These are phyloP conservation scores for Drosophila ercepeae DNA, from an alignment of 1,140 invertebrate species.

Conservation along the genomic window DNA sequence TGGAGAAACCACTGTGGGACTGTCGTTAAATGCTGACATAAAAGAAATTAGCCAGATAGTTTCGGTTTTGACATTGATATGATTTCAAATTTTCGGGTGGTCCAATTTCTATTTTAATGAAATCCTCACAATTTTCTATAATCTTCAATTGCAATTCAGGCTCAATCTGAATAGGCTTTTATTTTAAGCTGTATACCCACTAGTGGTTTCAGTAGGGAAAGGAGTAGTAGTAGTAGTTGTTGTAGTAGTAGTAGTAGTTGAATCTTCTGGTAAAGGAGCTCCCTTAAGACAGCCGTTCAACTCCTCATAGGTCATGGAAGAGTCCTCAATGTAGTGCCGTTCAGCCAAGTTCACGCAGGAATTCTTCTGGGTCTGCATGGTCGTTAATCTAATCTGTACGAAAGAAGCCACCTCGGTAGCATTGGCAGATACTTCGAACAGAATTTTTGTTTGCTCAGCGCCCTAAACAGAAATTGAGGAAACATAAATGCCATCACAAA, in stretches of 20 bases:
- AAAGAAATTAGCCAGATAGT: constrained; percentile 61
- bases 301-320: constrained; percentile 19
- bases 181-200: not conserved
- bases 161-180: not conserved
- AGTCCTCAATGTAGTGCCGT: constrained; percentile 33
- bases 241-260: not conserved
- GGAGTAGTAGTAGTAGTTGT: not conserved
- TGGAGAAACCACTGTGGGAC: constrained; percentile 7
- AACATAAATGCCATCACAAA: too few species aligned
- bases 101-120: constrained; percentile 13
- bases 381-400: constrained; percentile 18
- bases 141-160: not conserved
- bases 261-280: not conserved
- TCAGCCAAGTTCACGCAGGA: constrained; percentile 50
- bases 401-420: constrained; percentile 17
- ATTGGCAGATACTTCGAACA: constrained; percentile 45
- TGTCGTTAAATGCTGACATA: constrained; percentile 69
- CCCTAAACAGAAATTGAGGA: constrained; percentile 23
- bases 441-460: constrained; percentile 37
- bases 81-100: constrained; percentile 48
- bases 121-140: not conserved
- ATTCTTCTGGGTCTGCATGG: not conserved
- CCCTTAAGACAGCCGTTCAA: constrained; percentile 46
- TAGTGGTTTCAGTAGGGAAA: not conserved
- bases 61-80: constrained; percentile 38